Base-by-base conservation (phyloP, 2,888 invertebrate genomes). In the Volucella inflata region DNA sequence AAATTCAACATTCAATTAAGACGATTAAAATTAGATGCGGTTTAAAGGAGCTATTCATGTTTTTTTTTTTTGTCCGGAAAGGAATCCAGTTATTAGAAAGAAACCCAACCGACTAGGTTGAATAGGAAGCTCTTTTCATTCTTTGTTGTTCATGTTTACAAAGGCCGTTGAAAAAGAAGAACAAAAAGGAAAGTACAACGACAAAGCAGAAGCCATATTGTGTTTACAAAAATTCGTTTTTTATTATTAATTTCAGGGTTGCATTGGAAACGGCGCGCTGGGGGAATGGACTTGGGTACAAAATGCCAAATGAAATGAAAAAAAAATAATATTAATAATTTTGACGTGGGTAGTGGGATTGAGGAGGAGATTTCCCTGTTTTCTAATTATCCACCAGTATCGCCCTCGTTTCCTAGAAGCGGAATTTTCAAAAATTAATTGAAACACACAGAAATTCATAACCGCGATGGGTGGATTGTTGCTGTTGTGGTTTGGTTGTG, bases 21-120 rank as follows among this genome's bases (percentile, higher is more conserved):
- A 48, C 74, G 75, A 71, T 84, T 60, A 70, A 71, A 80, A 84
- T 84, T 67, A 84, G 71, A 80, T 67, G 79, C 55, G 83, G 83
- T 78, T n/a, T 70, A 64, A 30, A 57, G 59, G 59, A 62, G 16
- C 40, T 50, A 72, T 72, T 72, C 38, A 68, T 10, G 64, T 60
- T 12, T 59, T 17, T 30, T 44, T n/a, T 48, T 38, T 11, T 55
- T 46, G 38, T 8, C 38, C 12, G 14, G 1, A 16, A 8, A 11
- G 59, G 42, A 51, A 76, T 75, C 50, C 17, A 75, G 75, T 67
- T 57, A 38, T 51, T 21, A 59, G 42, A 30, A 30, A 4, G 6
- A 30, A 6, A 30, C 30, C 12, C 8, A 57, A 44, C 12, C 14
- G 9, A 6, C 16, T 0, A 8, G 17, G 14, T 50, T 14, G 48